Evolutionary conservation across 2,888 invertebrate species (phyloP), one percentile per base, ranked within the genome.

Genomic region (Perithous albicinctus): DNA sequence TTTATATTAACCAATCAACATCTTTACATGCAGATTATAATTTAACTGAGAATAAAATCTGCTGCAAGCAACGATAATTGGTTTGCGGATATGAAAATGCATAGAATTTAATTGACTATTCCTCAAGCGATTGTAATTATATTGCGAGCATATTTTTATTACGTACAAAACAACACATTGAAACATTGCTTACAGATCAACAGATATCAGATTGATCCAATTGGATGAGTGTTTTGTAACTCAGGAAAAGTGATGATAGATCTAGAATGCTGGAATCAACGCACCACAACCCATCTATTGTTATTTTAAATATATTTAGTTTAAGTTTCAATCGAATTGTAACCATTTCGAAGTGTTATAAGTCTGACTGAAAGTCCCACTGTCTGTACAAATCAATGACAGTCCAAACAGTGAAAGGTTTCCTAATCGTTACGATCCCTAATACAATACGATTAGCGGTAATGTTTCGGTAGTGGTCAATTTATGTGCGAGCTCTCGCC

Each of bases 401-500:
- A 56, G 7, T 56, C n/a, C 32, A 32, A 32, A 32, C 32, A 56
- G 15, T n/a, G 5, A 29, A 56, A n/a, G 26, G n/a, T 10, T 29
- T 26, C 6, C 15, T 26, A 43, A 64, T 43, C 51, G 51, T 23
- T 12, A 12, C 51, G 12, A 43, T 26, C 41, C 43, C 46, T 15
- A 15, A 64, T 8, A 64, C 43, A 46, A 64, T 15, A 15, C 64
- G 29, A 64, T 64, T 64, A 64, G 46, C 67, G n/a, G n/a, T 8
- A 4, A 46, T 54, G 38, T n/a, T 26, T 51, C 38, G 15, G 26
- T 43, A 20, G 0, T 63, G 12, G 7, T 1, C n/a, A 12, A 35
- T 15, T 18, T 0, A 6, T 12, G 38, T 3, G 5, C 29, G 10
- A n/a, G 2, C 32, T 26, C 12, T 51, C 35, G 38, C 15, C 38